Base-by-base conservation (phyloP, 2,888 invertebrate genomes). In the Nysson spinosus region DNA sequence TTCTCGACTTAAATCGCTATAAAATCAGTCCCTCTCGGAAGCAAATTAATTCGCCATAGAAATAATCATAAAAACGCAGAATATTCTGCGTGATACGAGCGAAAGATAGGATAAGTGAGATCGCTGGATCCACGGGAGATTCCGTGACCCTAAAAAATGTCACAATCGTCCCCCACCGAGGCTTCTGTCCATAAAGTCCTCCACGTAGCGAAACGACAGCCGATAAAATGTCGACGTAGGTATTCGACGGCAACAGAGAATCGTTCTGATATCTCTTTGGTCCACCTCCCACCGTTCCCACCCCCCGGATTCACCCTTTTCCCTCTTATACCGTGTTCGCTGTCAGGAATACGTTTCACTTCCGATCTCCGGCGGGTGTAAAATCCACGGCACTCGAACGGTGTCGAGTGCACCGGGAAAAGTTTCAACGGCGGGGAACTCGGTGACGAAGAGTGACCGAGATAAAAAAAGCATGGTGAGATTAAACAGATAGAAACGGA, bases 161-260 rank as follows among this genome's bases (percentile, higher is more conserved):
- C 72, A 40, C 49, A 67, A 63, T 28, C 64, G 32, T 46, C 39
- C 39, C 49, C 12, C 14, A 22, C 14, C 11, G 39, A 22, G 30
- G 11, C 39, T n/a, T n/a, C n/a, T n/a, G 17, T 42, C 51, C 63
- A 60, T 73, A 73, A 73, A 73, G 60, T 61, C 60, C 56, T 57
- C 55, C 52, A 37, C 56, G 69, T 69, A 55, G 19, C 55, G 51
- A 44, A 61, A 73, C 51, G 72, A 66, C 62, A 57, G 37, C 50
- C 72, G 73, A 72, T 73, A 73, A 73, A 73, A 56, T 67, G 69
- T 64, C 49, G 63, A 60, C 73, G 70, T 52, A 66, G 67, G 52
- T 62, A 50, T 52, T 66, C 70, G 58, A 73, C 34, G 49, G 50
- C 55, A 66, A 62, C 32, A 64, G 64, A 56, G 62, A 70, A 73